Conservation (phyloP, 2,113 vertebrate species). For the Columba janthina region DNA sequence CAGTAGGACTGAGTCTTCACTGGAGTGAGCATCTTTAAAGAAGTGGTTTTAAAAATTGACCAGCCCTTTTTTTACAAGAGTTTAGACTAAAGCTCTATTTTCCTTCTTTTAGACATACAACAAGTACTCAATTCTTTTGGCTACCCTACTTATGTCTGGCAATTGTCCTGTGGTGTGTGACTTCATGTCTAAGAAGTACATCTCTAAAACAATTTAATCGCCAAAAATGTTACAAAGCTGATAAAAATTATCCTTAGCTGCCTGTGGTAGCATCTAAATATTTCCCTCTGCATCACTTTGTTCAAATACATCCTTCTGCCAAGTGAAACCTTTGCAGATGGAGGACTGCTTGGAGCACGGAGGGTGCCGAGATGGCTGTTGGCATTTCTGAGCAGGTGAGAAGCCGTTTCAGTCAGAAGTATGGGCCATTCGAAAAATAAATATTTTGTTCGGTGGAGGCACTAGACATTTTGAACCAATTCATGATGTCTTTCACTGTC, state of each 20-base stretch:
- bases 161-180: not conserved
- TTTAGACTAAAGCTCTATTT: not conserved
- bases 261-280: not conserved
- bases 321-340: not conserved
- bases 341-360: not conserved
- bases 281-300: not conserved
- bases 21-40: not conserved
- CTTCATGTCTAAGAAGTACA: not conserved
- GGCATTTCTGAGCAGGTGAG: not conserved
- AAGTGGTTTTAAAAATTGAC: not conserved
- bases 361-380: rapidly evolving
- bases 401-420: not conserved
- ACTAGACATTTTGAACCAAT: not conserved
- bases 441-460: not conserved
- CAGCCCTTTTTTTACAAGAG: not conserved
- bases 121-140: not conserved
- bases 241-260: not conserved
- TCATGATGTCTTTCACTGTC: not conserved
- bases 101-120: not conserved
- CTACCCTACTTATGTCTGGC: not conserved
- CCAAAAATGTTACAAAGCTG: not conserved
- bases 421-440: not conserved
- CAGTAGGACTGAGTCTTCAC: not conserved
- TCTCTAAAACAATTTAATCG: not conserved
- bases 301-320: not conserved